Conservation (phyloP, 2,888 invertebrate genomes). For the Drosophila histrio region DNA sequence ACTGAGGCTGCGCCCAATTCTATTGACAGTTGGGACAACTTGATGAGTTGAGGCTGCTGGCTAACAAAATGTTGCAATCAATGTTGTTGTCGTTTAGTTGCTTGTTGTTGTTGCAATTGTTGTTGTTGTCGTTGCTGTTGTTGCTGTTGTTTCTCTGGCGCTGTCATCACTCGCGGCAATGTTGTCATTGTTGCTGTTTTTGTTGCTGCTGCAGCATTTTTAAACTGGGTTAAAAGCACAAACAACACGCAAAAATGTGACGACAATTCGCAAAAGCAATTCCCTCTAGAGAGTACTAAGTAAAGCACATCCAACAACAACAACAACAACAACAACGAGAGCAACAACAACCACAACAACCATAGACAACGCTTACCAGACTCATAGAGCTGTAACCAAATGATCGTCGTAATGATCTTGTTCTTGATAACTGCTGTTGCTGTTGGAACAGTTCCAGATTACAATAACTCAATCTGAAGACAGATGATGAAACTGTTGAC, state of each 20-base stretch:
- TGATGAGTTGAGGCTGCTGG: conserved; percentile 48
- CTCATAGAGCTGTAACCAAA: conserved; percentile 46
- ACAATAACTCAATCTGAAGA: conserved; percentile 36
- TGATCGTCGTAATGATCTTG: conserved; percentile 35
- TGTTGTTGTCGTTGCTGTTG: conserved; percentile 4
- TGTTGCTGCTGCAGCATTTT: conserved; percentile 45
- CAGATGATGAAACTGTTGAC: neutral
- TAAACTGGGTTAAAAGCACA: conserved; percentile 66
- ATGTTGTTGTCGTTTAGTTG: conserved; percentile 4
- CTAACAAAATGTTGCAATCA: conserved; percentile 53
- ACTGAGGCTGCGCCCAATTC: conserved; percentile 48
- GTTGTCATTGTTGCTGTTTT: conserved; percentile 35
- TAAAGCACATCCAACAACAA: conserved; percentile 39
- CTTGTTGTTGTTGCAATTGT: conserved; percentile 1
- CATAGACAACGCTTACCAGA: conserved; percentile 19
- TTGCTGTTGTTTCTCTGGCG: conserved; percentile 17
- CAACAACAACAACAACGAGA: neutral
- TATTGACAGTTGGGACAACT: conserved; percentile 46
- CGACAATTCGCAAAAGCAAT: conserved; percentile 56
- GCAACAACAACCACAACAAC: conserved; percentile 1
- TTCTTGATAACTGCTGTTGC: conserved; percentile 9
- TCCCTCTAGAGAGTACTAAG: conserved; percentile 24
- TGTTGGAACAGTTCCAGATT: conserved; percentile 21
- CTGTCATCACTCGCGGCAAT: conserved; percentile 54
- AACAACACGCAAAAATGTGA: conserved; percentile 59